A percentile compares a stretch with the other conserved stretches of the same genome.
These are phyloP conservation scores for Phania funesta DNA, from an alignment of 2,888 invertebrate genomes.

Conservation along the genomic window DNA sequence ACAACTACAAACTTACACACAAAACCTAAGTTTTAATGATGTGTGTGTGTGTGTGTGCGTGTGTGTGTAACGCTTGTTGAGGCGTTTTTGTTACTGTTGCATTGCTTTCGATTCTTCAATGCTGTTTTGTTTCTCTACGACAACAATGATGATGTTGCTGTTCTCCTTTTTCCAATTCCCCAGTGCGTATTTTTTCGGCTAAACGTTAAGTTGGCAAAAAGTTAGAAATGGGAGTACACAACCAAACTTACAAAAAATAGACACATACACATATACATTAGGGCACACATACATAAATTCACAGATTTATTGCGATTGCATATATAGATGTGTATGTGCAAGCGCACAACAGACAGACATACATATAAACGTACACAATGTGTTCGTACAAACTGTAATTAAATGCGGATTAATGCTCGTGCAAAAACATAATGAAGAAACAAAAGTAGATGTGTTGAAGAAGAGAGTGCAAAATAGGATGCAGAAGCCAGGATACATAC, in stretches of 20 bases:
- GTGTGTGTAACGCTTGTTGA: slow-evolving; percentile 17
- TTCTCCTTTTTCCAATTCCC: slow-evolving; percentile 44
- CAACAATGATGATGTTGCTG: slow-evolving; percentile 17
- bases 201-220: slow-evolving; percentile 52
- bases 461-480: slow-evolving; percentile 18
- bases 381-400: slow-evolving; percentile 54
- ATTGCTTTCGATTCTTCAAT: slow-evolving; percentile 28
- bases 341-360: neutral
- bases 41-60: neutral
- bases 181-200: slow-evolving; percentile 48
- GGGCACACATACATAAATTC: neutral
- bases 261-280: neutral
- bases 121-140: slow-evolving; percentile 33
- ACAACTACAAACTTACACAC: neutral
- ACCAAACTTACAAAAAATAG: neutral
- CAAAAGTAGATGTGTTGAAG: slow-evolving; percentile 41
- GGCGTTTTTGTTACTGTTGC: slow-evolving; percentile 27
- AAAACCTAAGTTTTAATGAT: neutral
- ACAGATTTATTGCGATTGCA: slow-evolving; percentile 1
- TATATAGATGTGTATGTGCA: neutral
- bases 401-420: slow-evolving; percentile 65
- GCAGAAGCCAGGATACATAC: slow-evolving; percentile 8
- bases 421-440: slow-evolving; percentile 54
- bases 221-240: slow-evolving; percentile 42
- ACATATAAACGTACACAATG: neutral